Base-by-base conservation (phyloP, 2,113 vertebrate genomes). In the Psophia crepitans region DNA sequence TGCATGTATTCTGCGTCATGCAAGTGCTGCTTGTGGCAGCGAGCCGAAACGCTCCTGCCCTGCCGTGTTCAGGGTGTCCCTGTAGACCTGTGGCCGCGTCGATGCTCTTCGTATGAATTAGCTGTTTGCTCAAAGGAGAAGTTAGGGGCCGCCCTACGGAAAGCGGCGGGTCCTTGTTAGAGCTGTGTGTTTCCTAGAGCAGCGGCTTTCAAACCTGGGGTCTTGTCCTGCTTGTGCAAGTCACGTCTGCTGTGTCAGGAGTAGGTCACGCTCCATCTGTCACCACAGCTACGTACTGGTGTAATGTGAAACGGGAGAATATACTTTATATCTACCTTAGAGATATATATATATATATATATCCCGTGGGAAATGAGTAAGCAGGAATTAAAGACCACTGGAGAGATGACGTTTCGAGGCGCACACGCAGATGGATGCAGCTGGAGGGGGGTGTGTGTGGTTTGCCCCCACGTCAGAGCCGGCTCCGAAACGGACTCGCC, bases 1-100 rank as follows among this genome's bases (percentile, higher is more conserved):
- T 32, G 0, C 2, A 0, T n/a, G 21, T 46, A 7, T 80, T 84
- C 48, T 74, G 26, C 3, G 1, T 12, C 11, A 16, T 32, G 32
- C 19, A 17, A n/a, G 1, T 30, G 70, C 56, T 85, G 24, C 33
- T 70, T n/a, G 5, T 49, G 41, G 24, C 64, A 4, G 33, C 33
- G 24, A 35, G 41, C 48, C 30, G 54, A 44, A 15, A 39, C n/a
- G 48, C 41, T 54, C 1, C 37, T 35, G 27, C 27, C 4, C 11
- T 19, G 41, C 1, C 1, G 8, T n/a, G 27, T 27, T 70, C 44
- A 37, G 0, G 27, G 8, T 22, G 41, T 33, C 69, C 37, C 70
- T 49, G 1, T 1, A 48, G 30, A 22, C 12, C 5, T 14, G 24
- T 3, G 18, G 30, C 24, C 44, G 19, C 53, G 22, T 1, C 48